Conservation (phyloP, 2,888 invertebrate species). For the Ophion costatus region DNA sequence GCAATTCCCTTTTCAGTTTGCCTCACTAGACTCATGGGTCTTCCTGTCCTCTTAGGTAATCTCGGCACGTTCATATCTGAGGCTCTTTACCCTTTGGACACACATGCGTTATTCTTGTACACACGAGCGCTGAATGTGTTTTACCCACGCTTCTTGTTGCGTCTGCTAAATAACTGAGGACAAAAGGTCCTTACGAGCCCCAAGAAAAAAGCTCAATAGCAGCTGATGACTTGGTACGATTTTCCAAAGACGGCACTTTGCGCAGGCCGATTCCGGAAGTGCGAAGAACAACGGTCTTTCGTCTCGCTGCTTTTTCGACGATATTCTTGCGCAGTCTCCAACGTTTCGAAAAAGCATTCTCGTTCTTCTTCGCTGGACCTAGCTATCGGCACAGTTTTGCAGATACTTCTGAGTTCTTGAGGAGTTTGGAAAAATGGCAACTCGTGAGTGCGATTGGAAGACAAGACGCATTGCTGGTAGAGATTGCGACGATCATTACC, state of each 20-base stretch:
- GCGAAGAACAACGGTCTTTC: too few relatives aligned
- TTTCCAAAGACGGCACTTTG: too few relatives aligned
- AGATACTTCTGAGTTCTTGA: too few relatives aligned
- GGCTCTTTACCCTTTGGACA: constrained; percentile 17
- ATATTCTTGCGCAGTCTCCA: not conserved
- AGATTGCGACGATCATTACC: not conserved
- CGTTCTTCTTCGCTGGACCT: too few relatives aligned
- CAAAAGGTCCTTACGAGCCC: not conserved
- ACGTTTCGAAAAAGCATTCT: not conserved
- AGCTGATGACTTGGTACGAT: too few relatives aligned
- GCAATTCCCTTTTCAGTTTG: not conserved
- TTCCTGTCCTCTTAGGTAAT: constrained; percentile 48
- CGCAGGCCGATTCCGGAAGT: too few relatives aligned
- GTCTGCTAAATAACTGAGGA: not conserved
- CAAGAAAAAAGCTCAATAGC: too few relatives aligned
- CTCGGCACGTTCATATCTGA: constrained; percentile 53
- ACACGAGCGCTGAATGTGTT: constrained; percentile 12
- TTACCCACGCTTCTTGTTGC: not conserved
- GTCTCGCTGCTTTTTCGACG: too few relatives aligned
- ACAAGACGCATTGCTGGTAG: not conserved
- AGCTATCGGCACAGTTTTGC: too few relatives aligned
- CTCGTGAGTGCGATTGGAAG: too few relatives aligned
- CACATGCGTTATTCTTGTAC: not conserved
- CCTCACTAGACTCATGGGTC: constrained; percentile 6
- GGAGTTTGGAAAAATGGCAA: too few relatives aligned